These are phyloP conservation scores for Tolypeutes matacus DNA, from an alignment of 2,797 vertebrate genomes.

Conservation along the genomic window DNA sequence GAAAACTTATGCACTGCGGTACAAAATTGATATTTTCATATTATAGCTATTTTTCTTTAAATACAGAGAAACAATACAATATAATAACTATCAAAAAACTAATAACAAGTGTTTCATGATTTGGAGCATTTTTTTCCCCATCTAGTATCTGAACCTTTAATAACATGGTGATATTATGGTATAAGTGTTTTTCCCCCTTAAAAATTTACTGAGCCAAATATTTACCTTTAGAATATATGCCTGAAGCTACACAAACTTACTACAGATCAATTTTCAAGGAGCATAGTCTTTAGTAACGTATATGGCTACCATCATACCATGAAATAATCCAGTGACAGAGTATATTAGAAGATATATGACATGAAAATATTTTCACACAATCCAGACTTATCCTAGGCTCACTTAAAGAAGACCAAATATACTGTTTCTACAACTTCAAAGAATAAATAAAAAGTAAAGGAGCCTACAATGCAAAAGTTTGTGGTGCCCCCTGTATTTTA, in stretches of 20 bases:
- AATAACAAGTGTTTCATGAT: conserved; percentile 8
- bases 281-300: background rate
- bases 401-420: background rate
- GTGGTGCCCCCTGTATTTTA: background rate
- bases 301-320: background rate
- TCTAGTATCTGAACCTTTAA: background rate
- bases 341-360: background rate
- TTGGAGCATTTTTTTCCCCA: background rate
- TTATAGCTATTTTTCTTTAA: background rate
- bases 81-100: conserved; percentile 46
- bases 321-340: background rate
- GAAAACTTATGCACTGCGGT: background rate
- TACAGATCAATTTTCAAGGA: conserved; percentile 24
- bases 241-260: background rate
- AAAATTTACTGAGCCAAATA: conserved; percentile 44
- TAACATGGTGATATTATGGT: background rate
- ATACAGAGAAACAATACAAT: conserved; percentile 52
- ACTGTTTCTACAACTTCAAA: background rate
- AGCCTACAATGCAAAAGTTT: background rate
- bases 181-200: background rate
- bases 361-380: background rate
- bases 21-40: background rate
- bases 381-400: background rate
- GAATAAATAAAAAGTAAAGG: background rate
- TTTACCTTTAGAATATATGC: conserved; percentile 31